Conservation (phyloP, 2,888 invertebrate genomes). For the Athalia cordata region DNA sequence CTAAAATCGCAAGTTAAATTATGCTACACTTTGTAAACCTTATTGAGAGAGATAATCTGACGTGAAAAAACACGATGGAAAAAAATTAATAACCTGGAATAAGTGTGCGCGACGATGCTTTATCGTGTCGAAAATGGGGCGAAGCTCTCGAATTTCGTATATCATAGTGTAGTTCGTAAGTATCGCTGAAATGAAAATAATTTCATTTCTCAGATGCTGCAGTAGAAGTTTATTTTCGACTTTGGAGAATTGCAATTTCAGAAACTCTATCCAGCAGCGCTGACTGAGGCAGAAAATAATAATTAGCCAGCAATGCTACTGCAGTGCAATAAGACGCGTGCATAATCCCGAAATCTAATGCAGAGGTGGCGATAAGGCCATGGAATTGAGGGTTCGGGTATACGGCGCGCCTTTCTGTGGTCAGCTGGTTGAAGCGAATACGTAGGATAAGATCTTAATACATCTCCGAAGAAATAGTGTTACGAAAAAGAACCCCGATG, state of each 20-base stretch:
- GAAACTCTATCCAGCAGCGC: too few relatives aligned
- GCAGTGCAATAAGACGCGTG: background rate
- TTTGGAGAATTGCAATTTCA: too few relatives aligned
- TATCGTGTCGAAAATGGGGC: background rate
- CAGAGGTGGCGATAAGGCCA: background rate
- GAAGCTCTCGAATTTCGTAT: background rate
- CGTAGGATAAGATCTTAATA: slow-evolving; percentile 7
- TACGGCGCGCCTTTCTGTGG: background rate
- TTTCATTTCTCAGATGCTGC: too few relatives aligned
- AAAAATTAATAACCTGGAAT: slow-evolving; percentile 29
- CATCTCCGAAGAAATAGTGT: background rate
- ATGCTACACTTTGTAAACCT: background rate
- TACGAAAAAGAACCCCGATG: background rate
- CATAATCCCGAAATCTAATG: background rate
- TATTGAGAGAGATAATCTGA: background rate
- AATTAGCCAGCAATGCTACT: too few relatives aligned
- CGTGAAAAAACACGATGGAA: background rate
- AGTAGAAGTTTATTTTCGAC: too few relatives aligned
- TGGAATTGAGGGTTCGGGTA: background rate
- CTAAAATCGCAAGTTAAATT: background rate
- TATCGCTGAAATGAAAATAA: too few relatives aligned
- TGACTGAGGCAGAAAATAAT: too few relatives aligned
- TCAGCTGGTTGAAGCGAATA: background rate
- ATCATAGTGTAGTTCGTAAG: background rate
- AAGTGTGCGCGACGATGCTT: background rate